Evolutionary conservation across 2,888 invertebrate species (phyloP).

Genomic region (Papilio gigon): DNA sequence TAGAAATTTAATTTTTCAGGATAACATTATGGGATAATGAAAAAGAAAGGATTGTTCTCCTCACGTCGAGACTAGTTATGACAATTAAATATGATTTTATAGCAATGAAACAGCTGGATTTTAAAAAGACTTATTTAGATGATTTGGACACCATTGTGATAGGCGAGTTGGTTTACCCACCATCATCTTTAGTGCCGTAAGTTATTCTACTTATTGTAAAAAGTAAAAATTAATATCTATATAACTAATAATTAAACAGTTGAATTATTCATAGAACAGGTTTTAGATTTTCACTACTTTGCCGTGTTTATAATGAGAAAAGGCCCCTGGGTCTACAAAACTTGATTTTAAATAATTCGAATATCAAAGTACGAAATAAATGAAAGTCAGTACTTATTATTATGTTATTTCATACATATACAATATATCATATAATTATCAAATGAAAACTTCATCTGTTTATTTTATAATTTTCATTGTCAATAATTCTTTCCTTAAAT

Average conservation of each 20-base stretch:
- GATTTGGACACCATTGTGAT: constrained; percentile 87
- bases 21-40: constrained; percentile 95
- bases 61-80: constrained; percentile 88
- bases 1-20: constrained; percentile 77
- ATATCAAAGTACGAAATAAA: no score
- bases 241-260: not conserved
- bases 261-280: constrained; percentile 20
- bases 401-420: no score
- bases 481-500: not conserved
- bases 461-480: no score
- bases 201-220: constrained; percentile 60
- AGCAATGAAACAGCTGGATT: constrained; percentile 87
- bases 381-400: no score
- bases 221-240: not conserved
- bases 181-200: constrained; percentile 92
- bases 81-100: constrained; percentile 94
- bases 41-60: constrained; percentile 88
- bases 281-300: no score
- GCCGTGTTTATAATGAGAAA: no score
- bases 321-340: no score
- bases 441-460: no score
- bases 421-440: no score
- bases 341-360: no score
- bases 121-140: constrained; percentile 85
- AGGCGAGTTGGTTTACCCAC: constrained; percentile 91